These are phyloP conservation scores for Amphimallon solstitiale DNA, from an alignment of 2,888 invertebrate genomes.

Conservation along the genomic window DNA sequence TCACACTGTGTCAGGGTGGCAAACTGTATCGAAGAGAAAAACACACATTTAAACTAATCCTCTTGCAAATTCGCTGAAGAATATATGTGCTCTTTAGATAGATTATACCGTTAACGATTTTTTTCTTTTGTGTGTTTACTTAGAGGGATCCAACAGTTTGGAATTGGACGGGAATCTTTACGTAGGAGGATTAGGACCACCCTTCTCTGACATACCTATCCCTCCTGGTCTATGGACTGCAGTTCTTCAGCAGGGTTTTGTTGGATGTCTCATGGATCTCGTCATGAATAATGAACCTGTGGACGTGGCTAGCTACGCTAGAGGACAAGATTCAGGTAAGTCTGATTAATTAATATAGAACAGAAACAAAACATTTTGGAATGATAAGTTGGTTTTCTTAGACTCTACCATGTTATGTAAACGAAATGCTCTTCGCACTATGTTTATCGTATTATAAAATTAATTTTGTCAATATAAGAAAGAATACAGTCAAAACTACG, in stretches of 20 bases:
- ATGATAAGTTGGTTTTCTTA: no score
- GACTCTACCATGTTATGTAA: no score
- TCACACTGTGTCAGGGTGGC: not conserved
- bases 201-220: constrained; percentile 79
- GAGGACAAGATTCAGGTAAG: constrained; percentile 89
- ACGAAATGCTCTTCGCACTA: no score
- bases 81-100: constrained; percentile 7
- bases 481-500: no score
- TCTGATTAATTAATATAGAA: constrained; percentile 2
- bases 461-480: no score
- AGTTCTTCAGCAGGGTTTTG: constrained; percentile 88
- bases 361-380: no score
- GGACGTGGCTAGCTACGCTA: constrained; percentile 88
- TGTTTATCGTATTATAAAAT: no score
- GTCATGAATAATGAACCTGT: constrained; percentile 87
- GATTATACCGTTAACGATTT: constrained; percentile 1
- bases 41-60: not conserved
- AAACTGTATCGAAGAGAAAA: not conserved
- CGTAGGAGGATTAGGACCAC: constrained; percentile 87
- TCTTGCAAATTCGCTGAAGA: constrained; percentile 16
- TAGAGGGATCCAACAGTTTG: constrained; percentile 86
- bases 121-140: constrained; percentile 37
- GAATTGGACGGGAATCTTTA: constrained; percentile 89
- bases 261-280: constrained; percentile 92
- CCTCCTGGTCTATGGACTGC: constrained; percentile 93